Evolutionary conservation across 1,140 invertebrate species (phyloP).

Genomic region (Euwallacea similis): DNA sequence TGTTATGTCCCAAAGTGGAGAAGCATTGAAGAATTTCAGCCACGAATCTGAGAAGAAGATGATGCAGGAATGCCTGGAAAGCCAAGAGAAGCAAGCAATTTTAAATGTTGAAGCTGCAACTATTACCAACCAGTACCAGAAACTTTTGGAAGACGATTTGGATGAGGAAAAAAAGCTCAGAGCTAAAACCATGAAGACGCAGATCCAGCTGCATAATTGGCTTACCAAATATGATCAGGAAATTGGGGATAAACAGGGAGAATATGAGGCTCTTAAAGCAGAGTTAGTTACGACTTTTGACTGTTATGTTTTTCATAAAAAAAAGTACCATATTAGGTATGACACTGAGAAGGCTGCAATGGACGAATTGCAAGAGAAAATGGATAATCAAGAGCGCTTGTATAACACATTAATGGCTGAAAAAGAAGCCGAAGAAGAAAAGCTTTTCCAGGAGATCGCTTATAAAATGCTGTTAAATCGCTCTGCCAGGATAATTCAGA

Average conservation of each 20-base stretch:
- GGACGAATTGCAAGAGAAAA: constrained; percentile 43
- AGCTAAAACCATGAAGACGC: constrained; percentile 44
- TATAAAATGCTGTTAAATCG: constrained; percentile 44
- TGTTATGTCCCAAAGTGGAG: background rate
- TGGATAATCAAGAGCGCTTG: constrained; percentile 47
- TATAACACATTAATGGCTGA: constrained; percentile 46
- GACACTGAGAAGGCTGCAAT: constrained; percentile 43
- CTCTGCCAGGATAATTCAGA: constrained; percentile 47
- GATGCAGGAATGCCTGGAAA: constrained; percentile 43
- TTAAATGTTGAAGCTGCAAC: constrained; percentile 42
- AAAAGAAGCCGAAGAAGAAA: constrained; percentile 45
- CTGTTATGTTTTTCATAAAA: background rate
- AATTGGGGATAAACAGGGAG: constrained; percentile 46
- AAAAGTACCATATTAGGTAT: constrained; percentile 37
- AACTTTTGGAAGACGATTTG: constrained; percentile 42
- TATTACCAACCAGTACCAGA: constrained; percentile 37
- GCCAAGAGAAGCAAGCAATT: constrained; percentile 40
- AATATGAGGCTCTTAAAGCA: constrained; percentile 45
- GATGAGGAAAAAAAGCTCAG: constrained; percentile 43
- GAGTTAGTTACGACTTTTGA: constrained; percentile 29
- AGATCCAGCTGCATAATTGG: constrained; percentile 48
- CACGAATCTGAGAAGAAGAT: constrained; percentile 47
- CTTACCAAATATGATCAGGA: constrained; percentile 48
- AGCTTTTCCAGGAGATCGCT: constrained; percentile 42
- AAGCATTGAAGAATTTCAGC: constrained; percentile 19